These are phyloP conservation scores for Heteronetta atricapilla DNA, from an alignment of 2,113 vertebrate species.

Conservation along the genomic window DNA sequence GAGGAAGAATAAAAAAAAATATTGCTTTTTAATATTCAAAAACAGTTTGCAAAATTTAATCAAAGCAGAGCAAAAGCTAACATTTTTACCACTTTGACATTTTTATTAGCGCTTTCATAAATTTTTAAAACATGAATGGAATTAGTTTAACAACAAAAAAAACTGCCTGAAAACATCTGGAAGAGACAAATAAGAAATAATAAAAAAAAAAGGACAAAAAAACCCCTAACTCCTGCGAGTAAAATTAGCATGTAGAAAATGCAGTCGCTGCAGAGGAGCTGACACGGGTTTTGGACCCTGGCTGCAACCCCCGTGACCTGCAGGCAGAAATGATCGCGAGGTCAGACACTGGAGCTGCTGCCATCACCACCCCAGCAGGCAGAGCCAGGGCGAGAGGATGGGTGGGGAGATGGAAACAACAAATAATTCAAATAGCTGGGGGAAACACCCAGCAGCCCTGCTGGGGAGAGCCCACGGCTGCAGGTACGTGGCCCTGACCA, in stretches of 20 bases:
- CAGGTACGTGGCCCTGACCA: background rate
- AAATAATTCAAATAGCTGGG: background rate
- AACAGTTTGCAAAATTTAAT: conserved; percentile 90
- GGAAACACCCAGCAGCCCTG: background rate
- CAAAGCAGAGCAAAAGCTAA: conserved; percentile 88
- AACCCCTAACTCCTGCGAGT: conserved; percentile 54
- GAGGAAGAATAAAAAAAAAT: conserved; percentile 83
- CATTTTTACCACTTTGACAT: conserved; percentile 89
- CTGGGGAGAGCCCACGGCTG: background rate
- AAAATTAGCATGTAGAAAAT: conserved; percentile 80
- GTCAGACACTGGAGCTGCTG: background rate
- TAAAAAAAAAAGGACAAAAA: conserved; percentile 41
- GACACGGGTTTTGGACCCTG: background rate
- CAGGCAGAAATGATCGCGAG: background rate
- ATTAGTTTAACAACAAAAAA: conserved; percentile 85
- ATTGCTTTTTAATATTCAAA: conserved; percentile 90
- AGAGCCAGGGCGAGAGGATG: background rate
- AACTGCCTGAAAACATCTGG: conserved; percentile 86
- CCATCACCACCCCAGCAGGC: background rate
- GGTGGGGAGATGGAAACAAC: conserved; percentile 20
- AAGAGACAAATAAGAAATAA: conserved; percentile 84
- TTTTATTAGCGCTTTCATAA: conserved; percentile 88
- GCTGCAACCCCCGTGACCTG: background rate
- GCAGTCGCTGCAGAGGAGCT: conserved; percentile 51
- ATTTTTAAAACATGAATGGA: conserved; percentile 89